Evolutionary conservation across 1,140 invertebrate genomes (phyloP).

Genomic region (Paraescarpia echinospica): DNA sequence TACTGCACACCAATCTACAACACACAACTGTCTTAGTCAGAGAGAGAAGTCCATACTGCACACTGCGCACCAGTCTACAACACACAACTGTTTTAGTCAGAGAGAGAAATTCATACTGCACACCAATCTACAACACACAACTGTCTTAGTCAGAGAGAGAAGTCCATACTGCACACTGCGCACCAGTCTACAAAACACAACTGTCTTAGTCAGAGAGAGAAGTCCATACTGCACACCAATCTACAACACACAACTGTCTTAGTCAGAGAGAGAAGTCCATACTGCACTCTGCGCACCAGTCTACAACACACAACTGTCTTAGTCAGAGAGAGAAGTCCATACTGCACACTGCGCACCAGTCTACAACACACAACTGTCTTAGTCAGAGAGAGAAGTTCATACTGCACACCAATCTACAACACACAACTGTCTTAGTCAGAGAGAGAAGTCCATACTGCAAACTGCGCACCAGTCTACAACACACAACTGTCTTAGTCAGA

Average conservation of each 20-base stretch:
- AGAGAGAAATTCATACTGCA: too few relatives aligned
- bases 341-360: constrained; percentile 75
- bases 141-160: too few relatives aligned
- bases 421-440: too few relatives aligned
- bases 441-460: constrained; percentile 99
- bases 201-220: constrained; percentile 66
- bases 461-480: constrained; percentile 79
- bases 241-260: constrained; percentile 59
- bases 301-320: constrained; percentile 60
- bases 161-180: constrained; percentile 99
- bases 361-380: constrained; percentile 59
- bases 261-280: constrained; percentile 87
- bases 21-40: not conserved
- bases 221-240: constrained; percentile 97
- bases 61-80: constrained; percentile 82
- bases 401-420: too few relatives aligned
- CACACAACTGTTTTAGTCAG: not conserved
- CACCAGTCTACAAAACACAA: constrained; percentile 71
- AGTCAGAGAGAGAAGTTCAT: constrained; percentile 14
- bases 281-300: constrained; percentile 87
- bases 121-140: too few relatives aligned
- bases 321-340: too few relatives aligned
- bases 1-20: constrained; percentile 85
- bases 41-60: constrained; percentile 43
- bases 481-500: not conserved